A percentile compares a stretch with the other conserved stretches of the same genome.
Conservation (phyloP, 2,797 vertebrate species). For the Sorex maritimensis region DNA sequence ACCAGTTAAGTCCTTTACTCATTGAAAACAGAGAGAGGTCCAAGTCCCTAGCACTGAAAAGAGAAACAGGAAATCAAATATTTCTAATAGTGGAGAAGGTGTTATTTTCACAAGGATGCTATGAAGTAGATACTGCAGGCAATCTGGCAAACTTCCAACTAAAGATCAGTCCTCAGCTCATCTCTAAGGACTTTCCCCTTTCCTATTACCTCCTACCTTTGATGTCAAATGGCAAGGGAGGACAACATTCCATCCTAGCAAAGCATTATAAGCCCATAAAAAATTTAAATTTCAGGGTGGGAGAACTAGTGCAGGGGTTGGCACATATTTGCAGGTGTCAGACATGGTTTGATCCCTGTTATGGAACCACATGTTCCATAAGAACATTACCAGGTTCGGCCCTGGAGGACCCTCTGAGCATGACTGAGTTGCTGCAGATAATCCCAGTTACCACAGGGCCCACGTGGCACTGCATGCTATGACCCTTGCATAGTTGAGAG, state of each 20-base stretch:
- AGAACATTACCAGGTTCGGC: not conserved
- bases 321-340: too few species aligned
- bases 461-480: too few species aligned
- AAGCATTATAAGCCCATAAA: not conserved
- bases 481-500: too few species aligned
- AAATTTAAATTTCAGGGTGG: not conserved
- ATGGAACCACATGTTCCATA: too few species aligned
- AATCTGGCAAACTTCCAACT: not conserved
- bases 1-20: not conserved
- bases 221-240: not conserved
- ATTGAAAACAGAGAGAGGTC: not conserved
- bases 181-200: not conserved
- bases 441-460: too few species aligned
- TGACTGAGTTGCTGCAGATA: too few species aligned
- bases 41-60: not conserved
- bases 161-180: not conserved
- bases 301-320: too few species aligned
- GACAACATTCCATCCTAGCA: not conserved
- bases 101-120: not conserved
- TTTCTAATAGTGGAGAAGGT: not conserved
- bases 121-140: not conserved
- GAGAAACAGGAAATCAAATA: not conserved
- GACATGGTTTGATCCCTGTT: too few species aligned
- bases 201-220: slow-evolving; percentile 6
- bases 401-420: too few species aligned